Percentiles rank a stretch among this genome's conserved stretches.
Evolutionary conservation across 2,888 invertebrate genomes (phyloP).

Genomic region (Agrochola lychnidis): DNA sequence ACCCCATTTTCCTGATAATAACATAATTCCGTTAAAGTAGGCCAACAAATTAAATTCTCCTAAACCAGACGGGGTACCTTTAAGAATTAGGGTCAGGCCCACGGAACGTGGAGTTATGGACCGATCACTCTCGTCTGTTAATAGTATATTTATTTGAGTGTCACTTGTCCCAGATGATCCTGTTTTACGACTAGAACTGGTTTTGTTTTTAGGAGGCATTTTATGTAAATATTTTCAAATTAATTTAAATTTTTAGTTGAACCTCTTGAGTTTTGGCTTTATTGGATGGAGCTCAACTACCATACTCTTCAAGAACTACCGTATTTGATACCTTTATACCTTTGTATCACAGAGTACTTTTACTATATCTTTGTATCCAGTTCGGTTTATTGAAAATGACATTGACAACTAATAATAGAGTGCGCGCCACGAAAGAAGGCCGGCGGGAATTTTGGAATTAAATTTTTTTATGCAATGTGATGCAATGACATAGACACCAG

Average conservation of each 20-base stretch:
- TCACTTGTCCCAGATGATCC: constrained; percentile 66
- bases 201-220: constrained; percentile 38
- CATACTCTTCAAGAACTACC: not conserved
- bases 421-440: too few species aligned
- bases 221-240: constrained; percentile 1
- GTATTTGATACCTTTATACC: not conserved
- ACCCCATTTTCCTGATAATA: constrained; percentile 79
- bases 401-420: constrained; percentile 2
- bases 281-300: not conserved
- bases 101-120: constrained; percentile 67
- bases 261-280: not conserved
- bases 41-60: constrained; percentile 76
- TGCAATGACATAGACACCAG: too few species aligned
- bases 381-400: not conserved
- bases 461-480: too few species aligned
- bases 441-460: too few species aligned
- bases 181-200: constrained; percentile 7
- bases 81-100: constrained; percentile 69
- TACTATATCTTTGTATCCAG: too few species aligned
- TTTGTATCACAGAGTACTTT: too few species aligned
- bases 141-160: constrained; percentile 11
- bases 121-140: constrained; percentile 67
- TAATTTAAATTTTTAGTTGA: not conserved
- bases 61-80: constrained; percentile 72
- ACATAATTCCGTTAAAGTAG: constrained; percentile 75